Percentiles rank a stretch among this genome's conserved stretches.
These are phyloP conservation scores for Corythornis vintsioides DNA, from an alignment of 2,113 vertebrate species.

Conservation along the genomic window DNA sequence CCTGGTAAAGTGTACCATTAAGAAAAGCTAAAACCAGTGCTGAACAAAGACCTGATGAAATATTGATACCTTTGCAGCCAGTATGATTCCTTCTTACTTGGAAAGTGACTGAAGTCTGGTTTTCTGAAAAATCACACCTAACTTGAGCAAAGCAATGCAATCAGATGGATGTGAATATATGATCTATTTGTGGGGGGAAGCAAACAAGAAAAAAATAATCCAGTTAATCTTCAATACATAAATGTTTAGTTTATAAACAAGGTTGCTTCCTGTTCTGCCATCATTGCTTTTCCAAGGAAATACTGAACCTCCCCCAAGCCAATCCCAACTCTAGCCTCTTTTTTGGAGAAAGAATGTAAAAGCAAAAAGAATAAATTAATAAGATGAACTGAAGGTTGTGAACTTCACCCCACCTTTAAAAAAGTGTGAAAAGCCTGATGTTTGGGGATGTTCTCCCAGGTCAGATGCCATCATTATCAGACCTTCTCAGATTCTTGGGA, in stretches of 20 bases:
- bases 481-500: background rate
- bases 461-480: background rate
- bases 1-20: constrained; percentile 90
- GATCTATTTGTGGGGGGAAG: background rate
- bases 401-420: background rate
- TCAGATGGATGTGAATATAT: background rate
- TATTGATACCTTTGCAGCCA: constrained; percentile 74
- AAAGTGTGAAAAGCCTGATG: background rate
- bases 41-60: constrained; percentile 76
- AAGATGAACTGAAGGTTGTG: background rate
- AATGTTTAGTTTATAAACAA: background rate
- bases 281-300: constrained; percentile 8
- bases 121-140: constrained; percentile 22
- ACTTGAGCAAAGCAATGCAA: constrained; percentile 1
- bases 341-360: background rate
- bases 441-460: background rate
- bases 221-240: background rate
- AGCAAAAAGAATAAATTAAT: background rate
- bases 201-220: background rate
- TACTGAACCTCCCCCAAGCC: background rate
- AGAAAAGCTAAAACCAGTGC: constrained; percentile 79
- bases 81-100: constrained; percentile 50
- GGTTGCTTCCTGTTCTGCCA: background rate
- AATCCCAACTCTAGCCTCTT: background rate
- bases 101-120: constrained; percentile 38